Percentiles rank a stretch among this genome's conserved stretches.
Conservation (phyloP, 2,113 vertebrate species). For the Halcyon senegalensis region DNA sequence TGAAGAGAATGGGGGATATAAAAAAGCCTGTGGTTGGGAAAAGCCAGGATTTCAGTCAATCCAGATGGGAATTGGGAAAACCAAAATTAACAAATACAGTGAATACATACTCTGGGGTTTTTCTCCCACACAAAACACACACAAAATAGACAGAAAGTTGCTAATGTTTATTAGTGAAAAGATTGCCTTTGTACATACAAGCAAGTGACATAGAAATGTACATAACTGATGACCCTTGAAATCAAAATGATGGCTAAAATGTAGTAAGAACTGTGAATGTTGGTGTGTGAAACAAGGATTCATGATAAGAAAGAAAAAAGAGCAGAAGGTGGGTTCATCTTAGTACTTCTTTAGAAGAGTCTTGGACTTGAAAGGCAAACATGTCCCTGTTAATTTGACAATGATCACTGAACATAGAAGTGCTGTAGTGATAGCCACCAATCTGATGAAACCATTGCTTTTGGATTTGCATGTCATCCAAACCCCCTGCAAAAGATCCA, state of each 20-base stretch:
- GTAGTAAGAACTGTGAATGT: neutral
- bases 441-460: neutral
- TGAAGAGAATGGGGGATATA: neutral
- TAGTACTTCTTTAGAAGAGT: neutral
- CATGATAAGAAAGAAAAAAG: neutral
- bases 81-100: neutral
- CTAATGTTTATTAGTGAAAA: neutral
- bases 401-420: neutral
- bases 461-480: neutral
- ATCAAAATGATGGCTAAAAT: neutral
- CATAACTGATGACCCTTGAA: neutral
- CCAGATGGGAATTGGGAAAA: neutral
- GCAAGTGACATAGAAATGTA: neutral
- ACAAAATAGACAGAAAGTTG: neutral
- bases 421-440: neutral
- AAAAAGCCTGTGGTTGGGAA: neutral
- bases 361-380: neutral
- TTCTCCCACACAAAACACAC: neutral
- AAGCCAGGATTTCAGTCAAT: neutral
- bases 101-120: rapidly evolving
- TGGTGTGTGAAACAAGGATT: neutral
- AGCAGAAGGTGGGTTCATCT: neutral
- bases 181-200: neutral
- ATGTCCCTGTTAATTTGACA: neutral
- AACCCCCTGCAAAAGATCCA: neutral